Evolutionary conservation across 2,888 invertebrate species (phyloP).

Genomic region (Mechanitis messenoides): DNA sequence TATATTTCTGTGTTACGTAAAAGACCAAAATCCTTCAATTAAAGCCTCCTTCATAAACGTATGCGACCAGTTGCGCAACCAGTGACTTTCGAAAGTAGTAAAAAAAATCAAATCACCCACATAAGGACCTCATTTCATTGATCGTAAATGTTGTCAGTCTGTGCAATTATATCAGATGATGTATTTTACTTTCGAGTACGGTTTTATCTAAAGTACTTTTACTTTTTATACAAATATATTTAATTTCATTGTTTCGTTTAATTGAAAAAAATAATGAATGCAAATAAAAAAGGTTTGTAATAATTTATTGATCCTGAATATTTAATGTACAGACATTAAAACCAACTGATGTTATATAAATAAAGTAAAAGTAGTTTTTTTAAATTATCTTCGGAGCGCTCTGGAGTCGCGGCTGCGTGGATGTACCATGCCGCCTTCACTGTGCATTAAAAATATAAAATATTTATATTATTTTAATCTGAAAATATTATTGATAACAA

Average conservation of each 20-base stretch:
- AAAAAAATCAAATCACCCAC: constrained; percentile 39
- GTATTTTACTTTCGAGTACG: constrained; percentile 30
- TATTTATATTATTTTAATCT: too few relatives aligned
- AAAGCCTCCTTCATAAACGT: constrained; percentile 49
- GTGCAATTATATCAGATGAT: constrained; percentile 32
- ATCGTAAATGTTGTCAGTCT: constrained; percentile 43
- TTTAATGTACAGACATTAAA: too few relatives aligned
- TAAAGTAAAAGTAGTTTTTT: too few relatives aligned
- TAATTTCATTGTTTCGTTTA: background rate
- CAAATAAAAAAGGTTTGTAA: background rate
- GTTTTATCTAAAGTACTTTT: constrained; percentile 23
- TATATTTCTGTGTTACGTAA: constrained; percentile 9
- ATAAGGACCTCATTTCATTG: constrained; percentile 31
- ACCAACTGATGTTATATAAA: too few relatives aligned
- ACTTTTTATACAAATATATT: constrained; percentile 12
- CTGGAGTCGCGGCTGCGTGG: too few relatives aligned
- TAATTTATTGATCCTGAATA: too few relatives aligned
- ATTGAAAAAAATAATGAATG: background rate
- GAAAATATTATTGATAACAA: too few relatives aligned
- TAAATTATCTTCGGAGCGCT: too few relatives aligned
- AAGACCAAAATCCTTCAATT: constrained; percentile 42
- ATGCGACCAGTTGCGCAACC: constrained; percentile 47
- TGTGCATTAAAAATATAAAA: too few relatives aligned
- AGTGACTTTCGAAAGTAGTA: constrained; percentile 68
- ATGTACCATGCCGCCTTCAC: too few relatives aligned